These are phyloP conservation scores for Heliconius nattereri DNA, from an alignment of 1,140 invertebrate species.

Conservation along the genomic window DNA sequence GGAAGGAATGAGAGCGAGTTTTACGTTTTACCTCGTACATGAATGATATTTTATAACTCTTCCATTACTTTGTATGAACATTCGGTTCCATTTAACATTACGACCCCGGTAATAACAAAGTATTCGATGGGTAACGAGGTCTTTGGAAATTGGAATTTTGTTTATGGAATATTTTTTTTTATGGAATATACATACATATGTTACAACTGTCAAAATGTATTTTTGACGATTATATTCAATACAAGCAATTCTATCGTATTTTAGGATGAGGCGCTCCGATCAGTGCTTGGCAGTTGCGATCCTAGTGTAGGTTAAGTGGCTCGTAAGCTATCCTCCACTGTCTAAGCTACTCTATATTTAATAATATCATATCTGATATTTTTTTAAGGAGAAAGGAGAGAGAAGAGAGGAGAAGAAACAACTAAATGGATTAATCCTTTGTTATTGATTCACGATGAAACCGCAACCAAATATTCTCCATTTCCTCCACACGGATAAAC, in stretches of 20 bases:
- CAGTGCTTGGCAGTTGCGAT: too few species aligned
- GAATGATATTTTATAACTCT: conserved; percentile 11
- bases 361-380: background rate
- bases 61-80: conserved; percentile 1
- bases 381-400: too few species aligned
- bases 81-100: conserved; percentile 6
- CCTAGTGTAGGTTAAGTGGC: too few species aligned
- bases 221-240: background rate
- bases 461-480: conserved; percentile 1
- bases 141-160: background rate
- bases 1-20: background rate
- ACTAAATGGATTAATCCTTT: background rate
- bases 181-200: background rate
- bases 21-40: background rate
- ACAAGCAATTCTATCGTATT: too few species aligned
- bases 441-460: background rate
- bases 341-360: too few species aligned
- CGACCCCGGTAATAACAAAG: background rate
- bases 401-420: too few species aligned
- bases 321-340: too few species aligned
- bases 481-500: background rate
- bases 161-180: background rate
- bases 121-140: background rate
- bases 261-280: too few species aligned
- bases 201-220: background rate